phyloP scores from a whole-genome alignment of 2,797 vertebrate genomes.

The Gambelia wislizenii region DNA sequence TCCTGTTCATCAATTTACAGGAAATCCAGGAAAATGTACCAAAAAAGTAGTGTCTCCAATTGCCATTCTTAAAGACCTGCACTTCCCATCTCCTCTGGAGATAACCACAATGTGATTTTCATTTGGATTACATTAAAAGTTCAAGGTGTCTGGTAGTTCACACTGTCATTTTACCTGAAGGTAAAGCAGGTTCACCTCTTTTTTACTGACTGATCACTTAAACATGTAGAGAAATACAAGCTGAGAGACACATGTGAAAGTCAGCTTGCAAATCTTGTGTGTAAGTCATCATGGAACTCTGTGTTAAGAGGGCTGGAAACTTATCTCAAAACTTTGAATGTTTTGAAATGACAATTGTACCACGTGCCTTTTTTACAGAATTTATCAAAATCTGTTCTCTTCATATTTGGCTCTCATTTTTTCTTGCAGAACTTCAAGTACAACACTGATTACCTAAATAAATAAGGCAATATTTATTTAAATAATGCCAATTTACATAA shows the following conservation, averaged over 20 bases:
- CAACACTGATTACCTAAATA: not conserved
- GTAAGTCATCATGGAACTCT: not conserved
- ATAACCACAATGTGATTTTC: not conserved
- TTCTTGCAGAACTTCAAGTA: not conserved
- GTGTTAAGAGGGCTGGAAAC: not conserved
- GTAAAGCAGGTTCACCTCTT: not conserved
- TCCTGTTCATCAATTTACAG: too few relatives aligned
- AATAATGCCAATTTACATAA: conserved; percentile 31
- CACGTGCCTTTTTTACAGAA: not conserved
- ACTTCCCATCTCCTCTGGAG: not conserved
- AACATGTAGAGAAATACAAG: not conserved
- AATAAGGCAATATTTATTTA: not conserved
- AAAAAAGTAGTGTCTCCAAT: not conserved
- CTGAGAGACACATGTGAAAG: not conserved
- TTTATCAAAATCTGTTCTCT: not conserved
- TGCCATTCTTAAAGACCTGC: not conserved
- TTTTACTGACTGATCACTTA: not conserved
- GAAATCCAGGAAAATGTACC: not conserved
- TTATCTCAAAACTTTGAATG: accelerated
- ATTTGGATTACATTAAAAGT: not conserved
- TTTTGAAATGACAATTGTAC: not conserved
- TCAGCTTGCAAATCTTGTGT: not conserved
- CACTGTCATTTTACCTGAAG: not conserved
- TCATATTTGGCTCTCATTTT: too few relatives aligned
- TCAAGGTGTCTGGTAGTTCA: not conserved